Conservation (phyloP, 2,888 invertebrate species). For the Heliconius cydno region DNA sequence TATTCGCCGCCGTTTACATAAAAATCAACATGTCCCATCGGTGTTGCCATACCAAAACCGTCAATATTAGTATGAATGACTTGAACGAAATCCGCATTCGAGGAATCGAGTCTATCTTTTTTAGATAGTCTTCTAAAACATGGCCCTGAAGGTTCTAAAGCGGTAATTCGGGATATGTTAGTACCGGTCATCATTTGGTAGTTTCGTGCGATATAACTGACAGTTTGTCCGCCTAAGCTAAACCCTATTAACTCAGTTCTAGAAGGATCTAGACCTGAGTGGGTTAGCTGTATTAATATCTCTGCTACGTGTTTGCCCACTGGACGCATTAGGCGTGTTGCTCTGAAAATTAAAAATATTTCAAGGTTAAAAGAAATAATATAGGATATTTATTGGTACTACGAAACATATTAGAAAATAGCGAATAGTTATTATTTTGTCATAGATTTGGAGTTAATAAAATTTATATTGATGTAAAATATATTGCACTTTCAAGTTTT, state of each 20-base stretch:
- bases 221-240: constrained; percentile 74
- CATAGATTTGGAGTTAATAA: no score
- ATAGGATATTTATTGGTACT: no score
- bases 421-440: no score
- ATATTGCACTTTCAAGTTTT: no score
- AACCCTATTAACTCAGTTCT: constrained; percentile 72
- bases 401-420: no score
- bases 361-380: not conserved
- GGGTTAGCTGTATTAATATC: constrained; percentile 63
- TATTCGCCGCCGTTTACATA: constrained; percentile 77
- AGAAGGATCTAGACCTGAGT: constrained; percentile 65
- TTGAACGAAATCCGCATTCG: constrained; percentile 74
- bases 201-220: constrained; percentile 70
- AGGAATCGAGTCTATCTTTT: constrained; percentile 63
- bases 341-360: constrained; percentile 57
- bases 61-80: constrained; percentile 78
- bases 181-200: constrained; percentile 66
- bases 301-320: constrained; percentile 75
- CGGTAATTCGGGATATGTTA: constrained; percentile 71
- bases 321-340: constrained; percentile 76
- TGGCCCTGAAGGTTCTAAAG: constrained; percentile 75
- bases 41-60: constrained; percentile 73
- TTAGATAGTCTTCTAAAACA: constrained; percentile 67
- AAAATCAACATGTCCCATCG: constrained; percentile 75
- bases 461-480: no score